These are phyloP conservation scores for Homarus gammarus DNA, from an alignment of 2,888 invertebrate species.

Conservation along the genomic window DNA sequence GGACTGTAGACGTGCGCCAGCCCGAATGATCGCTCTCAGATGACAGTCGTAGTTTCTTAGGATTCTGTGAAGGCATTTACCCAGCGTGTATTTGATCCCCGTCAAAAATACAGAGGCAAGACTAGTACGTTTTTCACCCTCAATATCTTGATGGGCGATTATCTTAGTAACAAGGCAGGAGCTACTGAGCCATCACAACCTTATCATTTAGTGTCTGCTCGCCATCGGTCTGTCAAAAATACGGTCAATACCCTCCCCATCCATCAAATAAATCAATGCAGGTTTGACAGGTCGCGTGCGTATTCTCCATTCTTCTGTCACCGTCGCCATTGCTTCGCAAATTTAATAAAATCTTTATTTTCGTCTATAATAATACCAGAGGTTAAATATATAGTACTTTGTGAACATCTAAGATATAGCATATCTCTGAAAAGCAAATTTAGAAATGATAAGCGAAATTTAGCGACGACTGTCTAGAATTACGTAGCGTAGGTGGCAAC, in stretches of 20 bases:
- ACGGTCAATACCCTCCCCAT: slow-evolving; percentile 27
- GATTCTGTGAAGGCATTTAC: neutral
- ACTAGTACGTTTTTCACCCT: neutral
- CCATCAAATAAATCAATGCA: slow-evolving; percentile 28
- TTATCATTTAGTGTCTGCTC: slow-evolving; percentile 27
- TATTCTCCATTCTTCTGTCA: neutral
- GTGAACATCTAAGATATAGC: neutral
- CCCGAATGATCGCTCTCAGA: no score
- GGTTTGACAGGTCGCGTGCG: slow-evolving; percentile 15
- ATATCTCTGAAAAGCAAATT: neutral
- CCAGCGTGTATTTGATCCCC: neutral
- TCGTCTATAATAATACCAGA: neutral
- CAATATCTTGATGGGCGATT: neutral
- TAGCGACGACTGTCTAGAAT: neutral
- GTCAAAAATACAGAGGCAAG: neutral
- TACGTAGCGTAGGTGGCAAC: neutral
- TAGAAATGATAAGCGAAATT: neutral
- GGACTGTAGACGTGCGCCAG: no score
- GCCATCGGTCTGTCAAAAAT: slow-evolving; percentile 12
- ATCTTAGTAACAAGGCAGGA: slow-evolving; percentile 25
- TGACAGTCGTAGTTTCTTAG: neutral
- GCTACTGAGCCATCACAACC: slow-evolving; percentile 11
- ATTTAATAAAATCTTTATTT: neutral
- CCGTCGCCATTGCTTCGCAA: neutral
- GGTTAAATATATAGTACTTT: neutral